Conservation (phyloP, 2,797 vertebrate genomes). For the Crenuchus spilurus region DNA sequence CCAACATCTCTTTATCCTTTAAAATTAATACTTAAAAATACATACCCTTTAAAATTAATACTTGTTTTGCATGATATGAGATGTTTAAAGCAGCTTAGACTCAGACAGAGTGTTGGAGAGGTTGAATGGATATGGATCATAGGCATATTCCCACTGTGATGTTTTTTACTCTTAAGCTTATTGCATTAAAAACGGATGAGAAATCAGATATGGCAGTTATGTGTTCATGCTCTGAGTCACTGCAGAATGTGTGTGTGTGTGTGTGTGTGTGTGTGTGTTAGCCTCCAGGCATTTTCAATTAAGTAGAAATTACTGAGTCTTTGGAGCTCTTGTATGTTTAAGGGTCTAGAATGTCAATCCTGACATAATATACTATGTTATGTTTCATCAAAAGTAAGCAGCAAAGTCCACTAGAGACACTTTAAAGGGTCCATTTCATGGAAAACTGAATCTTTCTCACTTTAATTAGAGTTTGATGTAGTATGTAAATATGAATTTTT, state of each 20-base stretch:
- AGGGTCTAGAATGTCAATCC: conserved; percentile 49
- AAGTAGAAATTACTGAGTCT: conserved; percentile 51
- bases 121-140: not conserved
- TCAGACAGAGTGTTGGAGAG: too few relatives aligned
- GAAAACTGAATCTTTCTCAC: too few relatives aligned
- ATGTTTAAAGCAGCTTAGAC: too few relatives aligned
- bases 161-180: conserved; percentile 36
- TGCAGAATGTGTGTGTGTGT: not conserved
- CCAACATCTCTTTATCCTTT: too few relatives aligned
- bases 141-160: conserved; percentile 20
- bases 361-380: conserved; percentile 46
- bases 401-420: not conserved
- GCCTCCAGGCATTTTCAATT: conserved; percentile 57
- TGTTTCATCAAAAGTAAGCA: conserved; percentile 36
- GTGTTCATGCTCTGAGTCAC: conserved; percentile 41
- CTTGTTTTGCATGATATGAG: too few relatives aligned
- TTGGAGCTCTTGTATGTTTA: conserved; percentile 52
- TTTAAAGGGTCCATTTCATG: too few relatives aligned
- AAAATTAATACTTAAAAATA: too few relatives aligned
- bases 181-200: conserved; percentile 45
- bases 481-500: too few relatives aligned
- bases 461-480: too few relatives aligned
- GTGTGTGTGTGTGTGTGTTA: conserved; percentile 33
- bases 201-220: conserved; percentile 48
- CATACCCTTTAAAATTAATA: too few relatives aligned